Conservation (phyloP, 2,888 invertebrate genomes). For the Cephonodes hylas region DNA sequence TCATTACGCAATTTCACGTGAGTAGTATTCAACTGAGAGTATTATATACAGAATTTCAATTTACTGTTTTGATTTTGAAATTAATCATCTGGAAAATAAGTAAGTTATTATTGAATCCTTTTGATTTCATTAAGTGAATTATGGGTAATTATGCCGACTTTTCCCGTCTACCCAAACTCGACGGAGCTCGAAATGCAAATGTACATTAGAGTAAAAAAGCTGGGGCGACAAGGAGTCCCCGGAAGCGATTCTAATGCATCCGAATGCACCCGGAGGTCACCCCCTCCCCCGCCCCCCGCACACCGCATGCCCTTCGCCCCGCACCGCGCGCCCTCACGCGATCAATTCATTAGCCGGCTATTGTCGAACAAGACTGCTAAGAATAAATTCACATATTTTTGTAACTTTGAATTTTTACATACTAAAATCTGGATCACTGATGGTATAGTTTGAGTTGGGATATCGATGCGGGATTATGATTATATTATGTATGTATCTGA, state of each 20-base stretch:
- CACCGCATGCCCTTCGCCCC: constrained; percentile 28
- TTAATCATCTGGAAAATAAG: too few species aligned
- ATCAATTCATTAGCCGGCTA: constrained; percentile 69
- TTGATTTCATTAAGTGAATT: too few species aligned
- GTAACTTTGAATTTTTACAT: constrained; percentile 15
- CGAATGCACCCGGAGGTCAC: constrained; percentile 67
- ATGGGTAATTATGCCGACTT: constrained; percentile 30
- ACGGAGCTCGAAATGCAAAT: neutral
- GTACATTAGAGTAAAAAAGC: constrained; percentile 27
- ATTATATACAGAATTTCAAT: too few species aligned
- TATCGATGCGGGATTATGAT: too few species aligned
- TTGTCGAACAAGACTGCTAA: constrained; percentile 2
- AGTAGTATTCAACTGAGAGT: neutral
- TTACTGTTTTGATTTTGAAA: too few species aligned
- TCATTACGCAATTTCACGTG: neutral
- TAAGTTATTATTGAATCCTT: too few species aligned
- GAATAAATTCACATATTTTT: constrained; percentile 9
- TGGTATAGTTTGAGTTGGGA: too few species aligned
- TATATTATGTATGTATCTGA: too few species aligned
- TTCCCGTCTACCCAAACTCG: neutral
- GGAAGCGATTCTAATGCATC: constrained; percentile 79
- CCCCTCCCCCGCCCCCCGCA: constrained; percentile 25
- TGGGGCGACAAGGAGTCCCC: constrained; percentile 37
- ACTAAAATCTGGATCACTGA: neutral
- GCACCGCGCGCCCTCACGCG: constrained; percentile 53